Base-by-base conservation (phyloP, 2,113 vertebrate species). In the Pandion haliaetus region DNA sequence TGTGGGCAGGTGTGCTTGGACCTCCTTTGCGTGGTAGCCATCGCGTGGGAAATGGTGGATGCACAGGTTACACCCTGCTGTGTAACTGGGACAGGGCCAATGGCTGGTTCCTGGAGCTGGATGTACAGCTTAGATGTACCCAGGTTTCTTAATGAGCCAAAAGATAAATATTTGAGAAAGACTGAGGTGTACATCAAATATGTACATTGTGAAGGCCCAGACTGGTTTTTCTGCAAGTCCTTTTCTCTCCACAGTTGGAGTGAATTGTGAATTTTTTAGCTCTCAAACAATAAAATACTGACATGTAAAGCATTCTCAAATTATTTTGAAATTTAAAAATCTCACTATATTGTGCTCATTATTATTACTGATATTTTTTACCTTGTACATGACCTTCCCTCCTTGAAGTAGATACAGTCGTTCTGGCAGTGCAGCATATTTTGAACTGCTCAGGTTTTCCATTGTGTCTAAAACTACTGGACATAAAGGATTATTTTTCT, bases 391-490 rank as follows among this genome's bases (percentile, higher is more conserved):
- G 49, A 99, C 96, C 67, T 98, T 99, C 42, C 99, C 98, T 50
- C 97, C 97, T 93, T 98, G 98, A 52, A 99, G 97, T 82, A 99
- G 55, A 2, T 99, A 99, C 9, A 99, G 98, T 84, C 99, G 98
- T 95, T 99, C 99, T 2, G 99, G 99, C 76, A 99, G 40, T 0
- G 99, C 99, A 3, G 98, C 99, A 0, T 99, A 99, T 91, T 98
- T 98, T 12, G 98, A 96, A 55, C 98, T 97, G 44, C 98, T 97
- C 66, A 69, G 32, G 82, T 99, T 98, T 63, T 97, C 98, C 99
- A 99, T 99, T 0, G 98, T 98, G 88, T 99, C 99, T 90, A 99
- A 98, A 50, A 99, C 99, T 94, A 99, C 98, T 3, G 99, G 98
- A 47, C 99, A 99, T 10, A 98, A 97, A 24, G 99, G 99, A 26